Conservation (phyloP, 2,797 vertebrate species). For the Hipposideros larvatus region DNA sequence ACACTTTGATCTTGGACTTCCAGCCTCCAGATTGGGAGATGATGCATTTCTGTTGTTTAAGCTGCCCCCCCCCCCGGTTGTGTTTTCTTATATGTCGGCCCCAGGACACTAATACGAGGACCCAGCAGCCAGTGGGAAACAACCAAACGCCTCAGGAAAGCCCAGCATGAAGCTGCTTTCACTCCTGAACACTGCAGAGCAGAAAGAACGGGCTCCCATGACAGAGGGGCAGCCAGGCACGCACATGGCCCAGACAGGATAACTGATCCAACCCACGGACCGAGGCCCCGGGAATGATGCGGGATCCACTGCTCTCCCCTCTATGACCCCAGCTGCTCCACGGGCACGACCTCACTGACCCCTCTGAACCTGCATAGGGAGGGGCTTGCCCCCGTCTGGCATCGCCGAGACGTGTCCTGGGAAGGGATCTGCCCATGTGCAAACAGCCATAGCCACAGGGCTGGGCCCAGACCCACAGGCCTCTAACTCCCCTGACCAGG, state of each 20-base stretch:
- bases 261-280: background rate
- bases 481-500: background rate
- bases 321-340: too few species aligned
- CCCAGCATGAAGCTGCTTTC: too few species aligned
- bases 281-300: accelerated
- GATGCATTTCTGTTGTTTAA: background rate
- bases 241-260: background rate
- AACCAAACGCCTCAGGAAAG: background rate
- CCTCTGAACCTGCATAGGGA: background rate
- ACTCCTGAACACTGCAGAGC: accelerated
- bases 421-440: background rate
- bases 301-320: too few species aligned
- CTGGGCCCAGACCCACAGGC: background rate
- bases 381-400: accelerated
- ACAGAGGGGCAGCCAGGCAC: too few species aligned
- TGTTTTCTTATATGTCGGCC: background rate
- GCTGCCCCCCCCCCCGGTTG: background rate
- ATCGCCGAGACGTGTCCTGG: background rate
- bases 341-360: background rate
- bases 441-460: background rate
- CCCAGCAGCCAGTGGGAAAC: background rate
- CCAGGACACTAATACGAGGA: background rate
- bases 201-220: background rate
- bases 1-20: background rate
- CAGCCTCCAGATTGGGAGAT: background rate